Conservation (phyloP, 35 echinoderm and acorn worm genomes). For the Stichopus chloronotus region DNA sequence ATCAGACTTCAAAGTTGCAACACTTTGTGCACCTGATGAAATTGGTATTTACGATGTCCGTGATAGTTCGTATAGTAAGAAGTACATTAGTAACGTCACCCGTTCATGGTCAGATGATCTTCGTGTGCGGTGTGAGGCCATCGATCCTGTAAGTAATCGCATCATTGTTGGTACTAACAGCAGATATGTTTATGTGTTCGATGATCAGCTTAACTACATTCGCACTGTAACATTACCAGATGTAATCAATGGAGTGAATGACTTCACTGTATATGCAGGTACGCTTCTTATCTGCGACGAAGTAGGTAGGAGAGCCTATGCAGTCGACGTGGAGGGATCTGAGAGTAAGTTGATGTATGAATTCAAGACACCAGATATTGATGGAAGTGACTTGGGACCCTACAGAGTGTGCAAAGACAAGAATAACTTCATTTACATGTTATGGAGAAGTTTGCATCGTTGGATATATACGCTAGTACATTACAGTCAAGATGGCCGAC, state of each 20-base stretch:
- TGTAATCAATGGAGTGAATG: background rate
- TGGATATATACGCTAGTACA: background rate
- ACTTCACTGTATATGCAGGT: slow-evolving; percentile 1
- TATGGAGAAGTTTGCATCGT: background rate
- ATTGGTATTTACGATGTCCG: slow-evolving; percentile 13
- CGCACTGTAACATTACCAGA: background rate
- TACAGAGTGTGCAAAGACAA: background rate
- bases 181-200: slow-evolving; percentile 36
- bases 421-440: background rate
- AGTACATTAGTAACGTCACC: background rate
- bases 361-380: background rate
- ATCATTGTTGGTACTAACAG: background rate
- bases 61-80: background rate
- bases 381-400: background rate
- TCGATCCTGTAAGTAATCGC: slow-evolving; percentile 2
- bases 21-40: background rate
- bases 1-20: background rate
- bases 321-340: background rate
- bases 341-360: slow-evolving; percentile 3
- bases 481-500: background rate
- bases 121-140: background rate
- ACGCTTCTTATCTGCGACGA: background rate
- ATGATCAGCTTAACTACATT: background rate
- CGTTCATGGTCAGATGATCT: background rate
- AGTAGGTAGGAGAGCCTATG: background rate